phyloP scores from a whole-genome alignment of 1,140 invertebrate genomes.

The Philopotamus ludificatus region DNA sequence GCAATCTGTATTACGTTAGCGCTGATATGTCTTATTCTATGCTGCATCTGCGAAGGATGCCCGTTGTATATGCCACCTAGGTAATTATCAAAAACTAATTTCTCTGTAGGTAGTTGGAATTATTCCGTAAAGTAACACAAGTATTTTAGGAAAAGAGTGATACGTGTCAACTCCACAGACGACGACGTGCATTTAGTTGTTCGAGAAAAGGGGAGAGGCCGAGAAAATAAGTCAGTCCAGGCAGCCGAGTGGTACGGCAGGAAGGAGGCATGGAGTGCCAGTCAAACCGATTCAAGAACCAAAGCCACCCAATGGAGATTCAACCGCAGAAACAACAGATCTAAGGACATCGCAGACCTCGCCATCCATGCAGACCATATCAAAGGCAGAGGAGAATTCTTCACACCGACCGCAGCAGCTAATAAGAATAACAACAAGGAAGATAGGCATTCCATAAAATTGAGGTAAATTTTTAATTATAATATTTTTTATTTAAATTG shows the following conservation, averaged over 20 bases:
- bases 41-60: slow-evolving; percentile 79
- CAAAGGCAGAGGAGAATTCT: slow-evolving; percentile 43
- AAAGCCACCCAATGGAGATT: slow-evolving; percentile 72
- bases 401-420: slow-evolving; percentile 50
- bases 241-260: slow-evolving; percentile 68
- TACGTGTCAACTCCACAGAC: slow-evolving; percentile 71
- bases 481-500: background rate
- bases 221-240: slow-evolving; percentile 70
- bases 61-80: slow-evolving; percentile 76
- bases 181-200: slow-evolving; percentile 68
- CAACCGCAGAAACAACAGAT: slow-evolving; percentile 63
- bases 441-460: slow-evolving; percentile 50
- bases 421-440: slow-evolving; percentile 55
- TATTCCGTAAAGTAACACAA: slow-evolving; percentile 42
- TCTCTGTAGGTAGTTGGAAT: slow-evolving; percentile 35
- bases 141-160: slow-evolving; percentile 68
- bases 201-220: slow-evolving; percentile 62
- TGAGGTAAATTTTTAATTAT: slow-evolving; percentile 45
- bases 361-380: slow-evolving; percentile 16
- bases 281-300: slow-evolving; percentile 60
- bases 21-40: slow-evolving; percentile 70
- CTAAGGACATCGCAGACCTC: slow-evolving; percentile 45
- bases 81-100: slow-evolving; percentile 47
- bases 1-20: slow-evolving; percentile 69
- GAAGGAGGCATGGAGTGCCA: slow-evolving; percentile 75